phyloP scores from a whole-genome alignment of 2,888 invertebrate genomes.

The Monochamus alternatus region DNA sequence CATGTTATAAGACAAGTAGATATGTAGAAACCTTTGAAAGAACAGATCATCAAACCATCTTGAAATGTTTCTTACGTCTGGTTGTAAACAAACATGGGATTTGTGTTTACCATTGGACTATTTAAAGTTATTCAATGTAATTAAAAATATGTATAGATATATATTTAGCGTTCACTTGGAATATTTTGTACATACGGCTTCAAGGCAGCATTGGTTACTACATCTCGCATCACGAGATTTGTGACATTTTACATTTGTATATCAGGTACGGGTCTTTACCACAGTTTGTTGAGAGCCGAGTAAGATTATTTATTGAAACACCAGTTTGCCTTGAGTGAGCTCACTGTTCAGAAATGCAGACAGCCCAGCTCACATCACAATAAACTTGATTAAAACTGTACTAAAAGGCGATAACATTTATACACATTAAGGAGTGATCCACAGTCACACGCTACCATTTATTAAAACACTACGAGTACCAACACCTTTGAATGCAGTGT shows the following conservation, averaged over 20 bases:
- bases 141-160: too few relatives aligned
- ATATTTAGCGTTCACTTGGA: too few relatives aligned
- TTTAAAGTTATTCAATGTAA: too few relatives aligned
- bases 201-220: too few relatives aligned
- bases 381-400: slow-evolving; percentile 44
- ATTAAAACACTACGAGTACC: slow-evolving; percentile 2
- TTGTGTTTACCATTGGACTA: too few relatives aligned
- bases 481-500: too few relatives aligned
- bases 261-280: slow-evolving; percentile 9
- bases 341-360: slow-evolving; percentile 66
- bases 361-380: slow-evolving; percentile 56
- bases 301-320: slow-evolving; percentile 48
- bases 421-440: slow-evolving; percentile 33
- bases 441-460: slow-evolving; percentile 26
- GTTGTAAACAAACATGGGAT: too few relatives aligned
- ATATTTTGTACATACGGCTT: too few relatives aligned
- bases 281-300: slow-evolving; percentile 34
- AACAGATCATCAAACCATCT: too few relatives aligned
- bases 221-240: neutral
- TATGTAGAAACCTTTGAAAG: too few relatives aligned
- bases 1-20: too few relatives aligned
- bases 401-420: slow-evolving; percentile 34
- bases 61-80: too few relatives aligned
- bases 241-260: slow-evolving; percentile 24
- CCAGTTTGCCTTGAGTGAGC: slow-evolving; percentile 65